phyloP scores from a whole-genome alignment of 2,888 invertebrate species.

The Polymixis lichenea region DNA sequence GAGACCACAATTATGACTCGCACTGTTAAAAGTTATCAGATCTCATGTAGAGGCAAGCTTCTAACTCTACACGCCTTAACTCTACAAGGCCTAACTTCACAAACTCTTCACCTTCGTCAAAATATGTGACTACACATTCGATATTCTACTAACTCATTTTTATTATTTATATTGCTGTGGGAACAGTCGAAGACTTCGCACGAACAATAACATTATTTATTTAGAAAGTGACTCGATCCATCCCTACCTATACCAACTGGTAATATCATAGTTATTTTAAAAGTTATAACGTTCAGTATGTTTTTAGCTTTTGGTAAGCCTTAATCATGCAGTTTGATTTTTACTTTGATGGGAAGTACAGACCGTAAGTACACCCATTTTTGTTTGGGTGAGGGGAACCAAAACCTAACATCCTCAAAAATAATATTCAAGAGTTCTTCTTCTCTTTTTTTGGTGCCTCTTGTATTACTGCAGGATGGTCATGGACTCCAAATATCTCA shows the following conservation, averaged over 20 bases:
- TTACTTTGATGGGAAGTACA: neutral
- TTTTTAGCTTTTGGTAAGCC: neutral
- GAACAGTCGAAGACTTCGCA: neutral
- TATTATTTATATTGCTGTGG: constrained; percentile 35
- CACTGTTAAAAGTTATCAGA: too few species aligned
- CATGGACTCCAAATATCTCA: neutral
- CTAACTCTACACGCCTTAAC: too few species aligned
- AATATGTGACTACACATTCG: too few species aligned
- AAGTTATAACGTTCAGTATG: neutral
- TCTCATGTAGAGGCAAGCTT: too few species aligned
- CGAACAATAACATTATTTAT: constrained; percentile 29
- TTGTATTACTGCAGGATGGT: neutral
- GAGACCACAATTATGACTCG: too few species aligned
- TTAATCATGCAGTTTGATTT: neutral
- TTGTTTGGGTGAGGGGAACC: neutral
- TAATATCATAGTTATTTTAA: neutral
- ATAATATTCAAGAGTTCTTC: neutral
- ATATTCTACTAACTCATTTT: constrained; percentile 19
- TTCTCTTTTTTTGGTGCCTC: neutral
- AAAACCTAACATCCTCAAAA: neutral
- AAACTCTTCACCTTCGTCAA: too few species aligned
- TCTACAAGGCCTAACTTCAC: too few species aligned
- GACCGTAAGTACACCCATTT: too few species aligned
- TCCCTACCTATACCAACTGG: neutral
- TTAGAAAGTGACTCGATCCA: constrained; percentile 8